Evolutionary conservation across 2,797 vertebrate genomes (phyloP).

Genomic region (Myoxocephalus aenaeus): DNA sequence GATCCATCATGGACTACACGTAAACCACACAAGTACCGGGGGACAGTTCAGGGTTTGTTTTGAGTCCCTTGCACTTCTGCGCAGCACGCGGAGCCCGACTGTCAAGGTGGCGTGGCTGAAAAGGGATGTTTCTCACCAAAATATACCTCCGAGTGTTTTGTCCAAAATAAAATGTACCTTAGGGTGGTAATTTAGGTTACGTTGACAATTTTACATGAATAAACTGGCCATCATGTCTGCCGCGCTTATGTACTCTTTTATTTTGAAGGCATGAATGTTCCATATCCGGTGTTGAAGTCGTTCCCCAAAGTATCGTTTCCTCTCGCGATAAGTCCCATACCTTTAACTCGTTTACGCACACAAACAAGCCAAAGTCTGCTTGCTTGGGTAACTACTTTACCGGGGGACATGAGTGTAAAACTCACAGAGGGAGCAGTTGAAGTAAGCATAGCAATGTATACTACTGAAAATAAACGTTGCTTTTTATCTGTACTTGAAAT

Average conservation of each 20-base stretch:
- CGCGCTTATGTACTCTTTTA: slow-evolving; percentile 17
- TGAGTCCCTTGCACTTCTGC: background rate
- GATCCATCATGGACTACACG: slow-evolving; percentile 71
- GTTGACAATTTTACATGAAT: background rate
- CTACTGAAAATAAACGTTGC: background rate
- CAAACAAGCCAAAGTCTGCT: background rate
- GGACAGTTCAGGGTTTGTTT: slow-evolving; percentile 25
- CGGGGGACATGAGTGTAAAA: slow-evolving; percentile 47
- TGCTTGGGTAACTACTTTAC: background rate
- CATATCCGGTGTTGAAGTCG: background rate
- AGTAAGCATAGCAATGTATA: slow-evolving; percentile 49
- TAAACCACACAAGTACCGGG: background rate
- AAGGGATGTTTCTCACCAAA: slow-evolving; percentile 11
- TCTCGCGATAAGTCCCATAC: slow-evolving; percentile 62
- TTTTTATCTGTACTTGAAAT: background rate
- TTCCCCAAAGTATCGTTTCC: background rate
- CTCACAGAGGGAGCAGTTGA: slow-evolving; percentile 72
- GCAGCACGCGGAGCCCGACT: too few relatives aligned
- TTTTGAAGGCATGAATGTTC: slow-evolving; percentile 7
- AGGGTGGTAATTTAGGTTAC: background rate
- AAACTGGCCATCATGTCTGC: background rate
- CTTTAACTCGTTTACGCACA: background rate
- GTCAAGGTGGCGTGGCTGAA: background rate
- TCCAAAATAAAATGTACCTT: background rate
- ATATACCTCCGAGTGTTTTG: slow-evolving; percentile 10